Base-by-base conservation (phyloP, 2,888 invertebrate genomes). In the Blastobasis lacticolella region DNA sequence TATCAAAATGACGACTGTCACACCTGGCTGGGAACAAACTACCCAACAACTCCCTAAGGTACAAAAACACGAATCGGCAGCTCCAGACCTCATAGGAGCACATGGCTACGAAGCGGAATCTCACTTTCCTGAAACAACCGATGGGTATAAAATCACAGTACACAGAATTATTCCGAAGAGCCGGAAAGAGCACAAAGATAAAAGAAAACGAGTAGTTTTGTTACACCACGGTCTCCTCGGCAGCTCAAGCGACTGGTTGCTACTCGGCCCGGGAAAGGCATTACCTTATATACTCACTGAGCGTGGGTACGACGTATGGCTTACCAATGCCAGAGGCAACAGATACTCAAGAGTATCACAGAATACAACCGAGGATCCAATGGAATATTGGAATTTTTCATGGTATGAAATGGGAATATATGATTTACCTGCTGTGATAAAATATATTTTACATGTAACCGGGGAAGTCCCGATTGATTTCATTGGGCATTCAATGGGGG, bases 221-320 rank as follows among this genome's bases (percentile, higher is more conserved):
- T 50, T 79, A 5, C 67, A 70, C 43, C 78, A 78, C 46, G 79
- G 77, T 1, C 40, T 78, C 10, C 56, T 73, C 51, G 75, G 73
- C 3, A 72, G 71, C 54, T 67, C 76, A n/a, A 67, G 67, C 40
- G 75, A 79, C 53, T 77, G 77, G 77, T 49, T 77, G 10, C 52
- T 75, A 8, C 63, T 74, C 37, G 74, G 74, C 4, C 57, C 66
- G 10, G 59, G 64, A n/a, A 60, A 56, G 51, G 60, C 71, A 7
- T 54, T 79, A 5, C 71, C 77, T 0, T 77, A 71, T 56, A 53
- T 73, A 40, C 49, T 93, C 79, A 73, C 85, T 76, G 75, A 92
- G 49, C 71, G 73, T 5, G 85, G 87, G 6, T 89, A 80, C 56
- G 89, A 90, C 56, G 88, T 90, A 0, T 94, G 81, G 93, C 86